phyloP scores from a whole-genome alignment of 2,888 invertebrate genomes.

The Himalopsyche tibetana region DNA sequence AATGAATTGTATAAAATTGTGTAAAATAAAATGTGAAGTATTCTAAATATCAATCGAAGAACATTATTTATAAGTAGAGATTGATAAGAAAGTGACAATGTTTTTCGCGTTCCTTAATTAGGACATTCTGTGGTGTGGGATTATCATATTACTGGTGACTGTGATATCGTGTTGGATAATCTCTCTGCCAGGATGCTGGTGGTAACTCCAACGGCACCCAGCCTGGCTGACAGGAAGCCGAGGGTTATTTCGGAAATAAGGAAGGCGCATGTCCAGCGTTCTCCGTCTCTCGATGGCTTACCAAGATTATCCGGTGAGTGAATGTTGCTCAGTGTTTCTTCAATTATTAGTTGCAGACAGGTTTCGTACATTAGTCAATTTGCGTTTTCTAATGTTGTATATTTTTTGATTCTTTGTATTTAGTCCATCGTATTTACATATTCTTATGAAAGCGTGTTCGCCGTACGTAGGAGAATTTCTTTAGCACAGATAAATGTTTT shows the following conservation, averaged over 20 bases:
- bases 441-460: too few relatives aligned
- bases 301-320: conserved; percentile 63
- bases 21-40: background rate
- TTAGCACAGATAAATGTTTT: too few relatives aligned
- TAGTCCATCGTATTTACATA: too few relatives aligned
- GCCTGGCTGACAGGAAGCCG: conserved; percentile 62
- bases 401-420: too few relatives aligned
- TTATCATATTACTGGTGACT: background rate
- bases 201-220: conserved; percentile 57
- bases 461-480: too few relatives aligned
- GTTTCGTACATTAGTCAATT: too few relatives aligned
- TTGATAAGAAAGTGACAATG: background rate
- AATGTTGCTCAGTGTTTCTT: background rate
- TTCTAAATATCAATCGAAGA: background rate
- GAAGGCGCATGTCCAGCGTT: conserved; percentile 62
- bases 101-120: background rate
- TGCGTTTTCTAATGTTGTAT: too few relatives aligned
- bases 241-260: conserved; percentile 65
- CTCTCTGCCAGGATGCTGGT: conserved; percentile 60
- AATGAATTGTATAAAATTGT: background rate
- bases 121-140: background rate
- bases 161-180: background rate
- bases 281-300: conserved; percentile 63
- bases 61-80: background rate
- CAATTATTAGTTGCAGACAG: background rate